phyloP scores from a whole-genome alignment of 2,888 invertebrate species.

The Andrena hattorfiana region DNA sequence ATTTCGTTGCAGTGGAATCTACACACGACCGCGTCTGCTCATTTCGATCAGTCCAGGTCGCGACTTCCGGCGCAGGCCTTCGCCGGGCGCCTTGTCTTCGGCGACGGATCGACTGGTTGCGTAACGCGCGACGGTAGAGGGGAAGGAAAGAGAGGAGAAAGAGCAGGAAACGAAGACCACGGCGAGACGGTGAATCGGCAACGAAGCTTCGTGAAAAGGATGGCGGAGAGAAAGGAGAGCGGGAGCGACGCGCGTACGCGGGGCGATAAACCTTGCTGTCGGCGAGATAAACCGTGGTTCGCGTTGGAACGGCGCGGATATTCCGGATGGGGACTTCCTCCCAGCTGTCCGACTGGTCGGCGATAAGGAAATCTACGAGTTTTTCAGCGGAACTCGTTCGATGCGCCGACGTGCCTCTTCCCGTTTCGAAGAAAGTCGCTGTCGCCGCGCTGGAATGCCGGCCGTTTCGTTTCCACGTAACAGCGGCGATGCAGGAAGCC shows the following conservation, averaged over 20 bases:
- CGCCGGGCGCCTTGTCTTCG: conserved; percentile 59
- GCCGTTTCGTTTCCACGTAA: conserved; percentile 46
- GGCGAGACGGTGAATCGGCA: not conserved
- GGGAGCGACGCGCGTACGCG: conserved; percentile 5
- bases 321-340: conserved; percentile 77
- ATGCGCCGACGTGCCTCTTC: conserved; percentile 58
- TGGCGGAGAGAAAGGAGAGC: not conserved
- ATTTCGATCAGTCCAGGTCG: conserved; percentile 38
- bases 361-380: conserved; percentile 72
- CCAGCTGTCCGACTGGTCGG: conserved; percentile 67
- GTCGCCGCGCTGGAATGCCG: conserved; percentile 53
- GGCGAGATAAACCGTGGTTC: conserved; percentile 55
- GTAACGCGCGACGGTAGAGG: conserved; percentile 42
- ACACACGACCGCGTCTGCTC: not conserved
- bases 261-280: conserved; percentile 51
- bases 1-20: not conserved
- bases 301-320: conserved; percentile 61
- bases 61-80: conserved; percentile 54
- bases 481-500: conserved; percentile 34
- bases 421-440: conserved; percentile 69
- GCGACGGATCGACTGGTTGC: conserved; percentile 64
- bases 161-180: conserved; percentile 12
- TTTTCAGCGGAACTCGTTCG: conserved; percentile 67
- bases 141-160: not conserved
- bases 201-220: not conserved